Base-by-base conservation (phyloP, 2,113 vertebrate genomes). In the Pseudopipra pipra region DNA sequence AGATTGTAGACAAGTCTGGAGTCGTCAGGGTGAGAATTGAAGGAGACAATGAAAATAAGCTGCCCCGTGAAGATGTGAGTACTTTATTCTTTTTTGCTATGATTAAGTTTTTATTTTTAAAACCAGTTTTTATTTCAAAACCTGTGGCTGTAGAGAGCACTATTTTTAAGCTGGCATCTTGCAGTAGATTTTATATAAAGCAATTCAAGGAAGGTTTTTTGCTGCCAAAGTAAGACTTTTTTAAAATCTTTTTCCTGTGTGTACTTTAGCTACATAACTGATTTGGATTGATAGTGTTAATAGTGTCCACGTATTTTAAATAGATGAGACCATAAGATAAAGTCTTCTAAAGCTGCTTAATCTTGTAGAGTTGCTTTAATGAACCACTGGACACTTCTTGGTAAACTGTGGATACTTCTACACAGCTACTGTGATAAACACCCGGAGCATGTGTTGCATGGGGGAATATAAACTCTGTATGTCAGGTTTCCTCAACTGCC, bases 1-100 rank as follows among this genome's bases (percentile, higher is more conserved):
- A 98, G 97, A 98, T 98, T 93, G 98, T 98, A 92, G 98, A 98
- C 95, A 98, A 98, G 95, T 98, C 98, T 95, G 98, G 98, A 97
- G 98, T 98, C 74, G 98, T 98, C 96, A 97, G 98, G 94, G 98
- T 98, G 94, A 98, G 98, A 96, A 98, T 98, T 97, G 98, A 98
- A 98, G 98, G 98, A 90, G 98, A 98, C 91, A 98, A 98, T 94
- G 98, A 98, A 97, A 98, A 98, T 92, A 98, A 98, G 89, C 96
- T 98, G 84, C 98, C 98, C 59, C 98, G 98, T 95, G 98, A 98
- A 98, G 98, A 98, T 5, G 98, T 98, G 93, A 97, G 98, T 97
- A 88, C 44, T 93, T 97, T 6, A 43, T 54, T 65, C 31, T 58
- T 87, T 43, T 68, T 86, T 89, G 68, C 46, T 76, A 3, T 54